Percentiles rank a stretch among this genome's conserved stretches.
Conservation (phyloP, 2,888 invertebrate species). For the Hemithea aestivaria region DNA sequence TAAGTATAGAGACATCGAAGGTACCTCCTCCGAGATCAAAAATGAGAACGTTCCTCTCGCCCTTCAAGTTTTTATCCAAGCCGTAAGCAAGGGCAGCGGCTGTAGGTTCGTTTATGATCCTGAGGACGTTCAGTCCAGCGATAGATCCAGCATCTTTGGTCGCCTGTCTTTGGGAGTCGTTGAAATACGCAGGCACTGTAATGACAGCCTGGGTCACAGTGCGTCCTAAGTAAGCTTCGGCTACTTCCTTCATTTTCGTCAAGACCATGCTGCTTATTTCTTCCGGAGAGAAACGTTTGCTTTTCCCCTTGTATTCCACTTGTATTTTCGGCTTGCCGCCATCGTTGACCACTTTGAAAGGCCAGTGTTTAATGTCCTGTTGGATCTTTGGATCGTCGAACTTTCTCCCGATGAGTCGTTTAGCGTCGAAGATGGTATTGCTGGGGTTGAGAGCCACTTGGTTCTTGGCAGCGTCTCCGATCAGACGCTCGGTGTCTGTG, state of each 20-base stretch:
- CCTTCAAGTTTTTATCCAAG: constrained; percentile 81
- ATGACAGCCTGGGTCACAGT: constrained; percentile 84
- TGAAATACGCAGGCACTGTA: constrained; percentile 89
- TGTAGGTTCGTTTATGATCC: constrained; percentile 91
- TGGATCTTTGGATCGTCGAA: constrained; percentile 87
- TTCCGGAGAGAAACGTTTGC: constrained; percentile 82
- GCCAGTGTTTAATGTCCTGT: constrained; percentile 90
- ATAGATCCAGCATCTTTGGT: constrained; percentile 90
- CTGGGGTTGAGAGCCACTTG: constrained; percentile 85
- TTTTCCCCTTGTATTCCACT: constrained; percentile 81
- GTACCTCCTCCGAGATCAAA: constrained; percentile 84
- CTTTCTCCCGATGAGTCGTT: constrained; percentile 88
- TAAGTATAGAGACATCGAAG: constrained; percentile 90
- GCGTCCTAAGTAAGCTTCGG: constrained; percentile 84
- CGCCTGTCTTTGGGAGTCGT: constrained; percentile 85
- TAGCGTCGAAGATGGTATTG: constrained; percentile 89
- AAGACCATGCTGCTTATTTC: constrained; percentile 85
- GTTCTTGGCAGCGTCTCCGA: constrained; percentile 85
- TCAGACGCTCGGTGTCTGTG: constrained; percentile 79
- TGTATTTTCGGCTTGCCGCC: constrained; percentile 83
- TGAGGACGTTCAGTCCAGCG: constrained; percentile 86
- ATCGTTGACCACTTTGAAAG: constrained; percentile 85
- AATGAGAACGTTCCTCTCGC: constrained; percentile 81
- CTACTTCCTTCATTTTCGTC: constrained; percentile 80
- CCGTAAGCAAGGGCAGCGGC: constrained; percentile 87